phyloP scores from a whole-genome alignment of 2,797 vertebrate species.

The Momotus momota region DNA sequence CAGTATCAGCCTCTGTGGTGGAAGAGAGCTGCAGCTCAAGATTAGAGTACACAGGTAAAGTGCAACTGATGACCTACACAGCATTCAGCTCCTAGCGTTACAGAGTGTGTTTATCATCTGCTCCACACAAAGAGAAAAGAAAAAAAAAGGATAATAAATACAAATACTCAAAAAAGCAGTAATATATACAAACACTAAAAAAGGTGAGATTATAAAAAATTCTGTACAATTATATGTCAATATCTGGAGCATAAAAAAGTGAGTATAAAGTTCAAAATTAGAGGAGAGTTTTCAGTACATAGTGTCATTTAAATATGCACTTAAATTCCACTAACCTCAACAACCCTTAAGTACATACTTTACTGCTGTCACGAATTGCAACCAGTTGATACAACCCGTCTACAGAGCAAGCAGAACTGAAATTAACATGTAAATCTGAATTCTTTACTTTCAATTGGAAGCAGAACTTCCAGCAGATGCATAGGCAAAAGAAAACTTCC shows the following conservation, averaged over 20 bases:
- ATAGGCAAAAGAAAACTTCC: neutral
- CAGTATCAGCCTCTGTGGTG: neutral
- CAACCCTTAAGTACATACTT: neutral
- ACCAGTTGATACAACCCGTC: neutral
- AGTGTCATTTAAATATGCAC: neutral
- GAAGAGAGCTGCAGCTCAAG: neutral
- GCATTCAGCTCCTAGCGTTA: neutral
- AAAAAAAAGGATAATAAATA: neutral
- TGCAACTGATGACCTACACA: neutral
- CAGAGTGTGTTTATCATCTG: neutral
- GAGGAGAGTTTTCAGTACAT: neutral
- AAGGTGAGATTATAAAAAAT: neutral
- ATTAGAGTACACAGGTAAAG: neutral
- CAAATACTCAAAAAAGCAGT: neutral
- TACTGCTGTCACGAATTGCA: neutral
- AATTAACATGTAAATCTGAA: neutral
- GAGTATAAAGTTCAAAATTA: neutral
- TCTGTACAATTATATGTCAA: neutral
- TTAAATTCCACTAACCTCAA: neutral
- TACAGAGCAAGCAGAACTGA: neutral
- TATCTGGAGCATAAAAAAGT: neutral
- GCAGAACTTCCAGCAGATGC: neutral
- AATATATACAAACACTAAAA: neutral
- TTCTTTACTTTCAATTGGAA: neutral
- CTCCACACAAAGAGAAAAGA: neutral